phyloP scores from a whole-genome alignment of 2,888 invertebrate species.

The Anarsia innoxiella region DNA sequence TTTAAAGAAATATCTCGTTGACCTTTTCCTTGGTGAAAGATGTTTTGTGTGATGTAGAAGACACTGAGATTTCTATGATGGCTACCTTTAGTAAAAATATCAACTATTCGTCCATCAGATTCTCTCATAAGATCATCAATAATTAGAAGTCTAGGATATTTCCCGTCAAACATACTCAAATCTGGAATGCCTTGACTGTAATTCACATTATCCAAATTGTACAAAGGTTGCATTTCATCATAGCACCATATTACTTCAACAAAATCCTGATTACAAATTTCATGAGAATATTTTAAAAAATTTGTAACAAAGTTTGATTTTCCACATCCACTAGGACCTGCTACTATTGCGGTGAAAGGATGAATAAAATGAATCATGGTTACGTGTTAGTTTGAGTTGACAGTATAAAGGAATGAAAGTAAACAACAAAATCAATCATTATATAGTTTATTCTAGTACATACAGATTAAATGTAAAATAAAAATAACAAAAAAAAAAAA shows the following conservation, averaged over 20 bases:
- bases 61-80: slow-evolving; percentile 28
- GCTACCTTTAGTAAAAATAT: slow-evolving; percentile 25
- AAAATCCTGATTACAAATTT: slow-evolving; percentile 11
- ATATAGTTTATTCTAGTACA: too few relatives aligned
- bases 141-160: slow-evolving; percentile 21
- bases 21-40: slow-evolving; percentile 25
- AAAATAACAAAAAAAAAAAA: too few relatives aligned
- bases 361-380: slow-evolving; percentile 16
- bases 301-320: slow-evolving; percentile 20
- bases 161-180: slow-evolving; percentile 24
- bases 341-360: slow-evolving; percentile 22
- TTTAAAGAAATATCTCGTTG: slow-evolving; percentile 24
- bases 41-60: slow-evolving; percentile 25
- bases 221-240: slow-evolving; percentile 21
- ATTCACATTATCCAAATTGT: slow-evolving; percentile 20
- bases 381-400: too few relatives aligned
- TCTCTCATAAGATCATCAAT: slow-evolving; percentile 30
- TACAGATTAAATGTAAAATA: too few relatives aligned
- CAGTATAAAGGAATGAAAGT: too few relatives aligned
- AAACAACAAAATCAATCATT: too few relatives aligned
- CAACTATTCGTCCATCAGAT: slow-evolving; percentile 25
- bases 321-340: slow-evolving; percentile 24
- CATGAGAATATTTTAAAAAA: slow-evolving; percentile 14
- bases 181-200: slow-evolving; percentile 28
- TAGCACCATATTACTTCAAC: slow-evolving; percentile 9